Conservation (phyloP, 2,797 vertebrate species). For the Monodelphis domestica region DNA sequence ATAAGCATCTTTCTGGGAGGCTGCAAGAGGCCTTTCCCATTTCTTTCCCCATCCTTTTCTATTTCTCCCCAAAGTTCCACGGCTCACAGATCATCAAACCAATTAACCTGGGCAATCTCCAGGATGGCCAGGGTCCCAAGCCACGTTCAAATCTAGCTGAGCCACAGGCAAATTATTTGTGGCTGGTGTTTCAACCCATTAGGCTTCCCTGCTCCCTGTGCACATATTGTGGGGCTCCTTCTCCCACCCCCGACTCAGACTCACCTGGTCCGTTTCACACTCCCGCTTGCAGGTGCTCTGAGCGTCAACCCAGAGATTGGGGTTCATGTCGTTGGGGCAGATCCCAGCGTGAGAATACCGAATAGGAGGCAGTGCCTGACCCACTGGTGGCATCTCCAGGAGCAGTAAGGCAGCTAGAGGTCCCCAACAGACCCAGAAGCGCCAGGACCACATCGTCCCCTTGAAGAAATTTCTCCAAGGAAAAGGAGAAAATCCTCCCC, state of each 20-base stretch:
- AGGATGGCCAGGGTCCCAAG: not conserved
- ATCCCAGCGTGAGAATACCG: slow-evolving; percentile 94
- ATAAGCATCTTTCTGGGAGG: not conserved
- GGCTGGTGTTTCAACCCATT: not conserved
- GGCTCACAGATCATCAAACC: not conserved
- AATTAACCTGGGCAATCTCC: not conserved
- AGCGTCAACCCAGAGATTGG: slow-evolving; percentile 98
- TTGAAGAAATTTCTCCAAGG: fast-evolving
- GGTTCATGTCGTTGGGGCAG: slow-evolving; percentile 99
- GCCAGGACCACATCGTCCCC: slow-evolving; percentile 61
- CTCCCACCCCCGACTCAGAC: slow-evolving; percentile 69
- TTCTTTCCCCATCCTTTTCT: too few relatives aligned
- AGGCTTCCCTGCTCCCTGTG: not conserved
- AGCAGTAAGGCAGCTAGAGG: slow-evolving; percentile 76
- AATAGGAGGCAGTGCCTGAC: slow-evolving; percentile 86
- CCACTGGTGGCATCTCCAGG: slow-evolving; percentile 82
- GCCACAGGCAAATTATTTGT: not conserved
- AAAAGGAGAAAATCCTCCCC: not conserved
- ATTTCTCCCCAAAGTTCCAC: not conserved
- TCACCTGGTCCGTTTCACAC: slow-evolving; percentile 95
- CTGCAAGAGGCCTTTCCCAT: not conserved
- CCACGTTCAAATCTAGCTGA: not conserved
- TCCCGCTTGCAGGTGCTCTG: slow-evolving; percentile 98
- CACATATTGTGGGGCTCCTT: not conserved
- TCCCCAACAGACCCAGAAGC: slow-evolving; percentile 53